Evolutionary conservation across 2,797 vertebrate species (phyloP).

Genomic region (Hemibagrus guttatus): DNA sequence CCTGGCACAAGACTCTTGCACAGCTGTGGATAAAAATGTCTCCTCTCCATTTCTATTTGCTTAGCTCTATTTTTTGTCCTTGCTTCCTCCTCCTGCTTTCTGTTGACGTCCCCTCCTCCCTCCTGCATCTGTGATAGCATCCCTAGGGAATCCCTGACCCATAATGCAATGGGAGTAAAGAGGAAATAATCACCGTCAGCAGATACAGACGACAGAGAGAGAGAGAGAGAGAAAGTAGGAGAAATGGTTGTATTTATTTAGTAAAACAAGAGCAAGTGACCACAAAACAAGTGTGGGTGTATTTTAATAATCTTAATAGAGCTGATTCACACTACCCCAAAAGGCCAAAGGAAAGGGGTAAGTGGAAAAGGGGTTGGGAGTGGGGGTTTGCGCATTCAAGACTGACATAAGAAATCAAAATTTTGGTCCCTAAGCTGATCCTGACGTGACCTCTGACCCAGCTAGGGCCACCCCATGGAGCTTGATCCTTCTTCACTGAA

Average conservation of each 20-base stretch:
- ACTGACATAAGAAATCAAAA: constrained; percentile 68
- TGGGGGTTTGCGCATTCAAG: constrained; percentile 55
- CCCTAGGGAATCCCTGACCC: constrained; percentile 75
- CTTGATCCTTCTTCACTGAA: constrained; percentile 51
- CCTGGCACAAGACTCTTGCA: constrained; percentile 41
- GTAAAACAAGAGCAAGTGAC: neutral
- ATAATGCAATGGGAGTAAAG: constrained; percentile 71
- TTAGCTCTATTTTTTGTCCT: constrained; percentile 26
- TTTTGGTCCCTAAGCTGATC: constrained; percentile 64
- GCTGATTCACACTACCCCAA: constrained; percentile 55
- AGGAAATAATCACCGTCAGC: constrained; percentile 70
- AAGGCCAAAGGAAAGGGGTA: constrained; percentile 27
- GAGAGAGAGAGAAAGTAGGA: neutral
- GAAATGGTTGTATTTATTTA: constrained; percentile 14
- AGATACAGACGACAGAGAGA: constrained; percentile 55
- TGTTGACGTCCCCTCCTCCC: constrained; percentile 25
- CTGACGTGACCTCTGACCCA: constrained; percentile 70
- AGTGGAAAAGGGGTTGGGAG: constrained; percentile 29
- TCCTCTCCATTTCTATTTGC: constrained; percentile 41
- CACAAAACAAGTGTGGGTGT: constrained; percentile 7
- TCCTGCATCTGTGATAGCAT: constrained; percentile 60
- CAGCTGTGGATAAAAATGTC: constrained; percentile 48
- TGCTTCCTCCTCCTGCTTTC: constrained; percentile 6
- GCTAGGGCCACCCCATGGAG: constrained; percentile 66
- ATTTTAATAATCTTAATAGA: constrained; percentile 47